Percentiles rank a stretch among this genome's conserved stretches.
Evolutionary conservation across 2,797 vertebrate species (phyloP).

Genomic region (Coreius guichenoti): DNA sequence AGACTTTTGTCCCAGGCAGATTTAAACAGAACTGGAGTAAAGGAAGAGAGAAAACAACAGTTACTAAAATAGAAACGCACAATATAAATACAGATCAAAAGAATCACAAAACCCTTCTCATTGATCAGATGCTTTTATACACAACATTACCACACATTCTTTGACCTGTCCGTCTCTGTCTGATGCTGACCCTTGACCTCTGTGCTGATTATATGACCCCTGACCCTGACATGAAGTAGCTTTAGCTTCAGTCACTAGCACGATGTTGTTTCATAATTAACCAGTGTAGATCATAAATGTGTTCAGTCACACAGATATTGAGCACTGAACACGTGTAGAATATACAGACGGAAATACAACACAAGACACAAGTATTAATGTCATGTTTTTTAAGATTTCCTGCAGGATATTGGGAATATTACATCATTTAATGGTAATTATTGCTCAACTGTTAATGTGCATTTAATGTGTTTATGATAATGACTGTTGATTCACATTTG

Average conservation of each 20-base stretch:
- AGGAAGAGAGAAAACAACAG: not conserved
- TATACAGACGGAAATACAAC: not conserved
- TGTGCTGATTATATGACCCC: not conserved
- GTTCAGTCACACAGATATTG: not conserved
- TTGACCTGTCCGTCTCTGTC: no score
- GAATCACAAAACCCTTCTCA: not conserved
- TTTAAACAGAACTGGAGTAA: conserved; percentile 5
- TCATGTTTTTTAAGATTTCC: not conserved
- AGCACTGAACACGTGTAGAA: not conserved
- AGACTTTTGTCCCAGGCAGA: not conserved
- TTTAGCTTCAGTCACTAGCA: not conserved
- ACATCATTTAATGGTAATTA: not conserved
- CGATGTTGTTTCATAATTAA: not conserved
- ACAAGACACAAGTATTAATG: not conserved
- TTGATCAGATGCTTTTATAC: not conserved
- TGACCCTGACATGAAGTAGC: not conserved
- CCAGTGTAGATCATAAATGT: not conserved
- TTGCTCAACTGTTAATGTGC: not conserved
- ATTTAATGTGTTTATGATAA: not conserved
- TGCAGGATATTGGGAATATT: not conserved
- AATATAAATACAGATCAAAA: not conserved
- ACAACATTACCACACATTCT: not conserved
- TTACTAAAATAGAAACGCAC: not conserved
- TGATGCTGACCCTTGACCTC: not conserved
- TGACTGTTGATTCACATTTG: not conserved